Evolutionary conservation across 2,888 invertebrate species (phyloP).

Genomic region (Volucella inflata): DNA sequence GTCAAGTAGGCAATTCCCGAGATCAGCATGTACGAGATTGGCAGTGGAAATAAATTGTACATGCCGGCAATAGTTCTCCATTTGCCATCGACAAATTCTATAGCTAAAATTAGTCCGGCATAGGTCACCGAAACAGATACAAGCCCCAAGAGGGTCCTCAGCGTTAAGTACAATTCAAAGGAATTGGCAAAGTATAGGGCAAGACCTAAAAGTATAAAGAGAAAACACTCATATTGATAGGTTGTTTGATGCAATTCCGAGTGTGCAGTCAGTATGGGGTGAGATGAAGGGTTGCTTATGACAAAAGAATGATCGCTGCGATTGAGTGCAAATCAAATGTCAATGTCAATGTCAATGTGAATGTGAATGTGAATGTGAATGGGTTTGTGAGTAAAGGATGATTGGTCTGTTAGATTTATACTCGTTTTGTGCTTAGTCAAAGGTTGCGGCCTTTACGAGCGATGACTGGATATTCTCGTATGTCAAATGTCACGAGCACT

Average conservation of each 20-base stretch:
- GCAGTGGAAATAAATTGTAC: constrained; percentile 91
- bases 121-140: constrained; percentile 93
- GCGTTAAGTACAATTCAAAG: constrained; percentile 88
- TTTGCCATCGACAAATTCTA: constrained; percentile 91
- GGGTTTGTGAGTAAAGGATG: neutral
- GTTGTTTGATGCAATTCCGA: neutral
- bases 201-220: constrained; percentile 82
- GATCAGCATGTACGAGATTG: constrained; percentile 89
- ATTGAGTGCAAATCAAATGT: constrained; percentile 62
- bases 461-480: constrained; percentile 4
- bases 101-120: constrained; percentile 91
- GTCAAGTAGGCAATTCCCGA: constrained; percentile 89
- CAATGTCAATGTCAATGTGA: constrained; percentile 71
- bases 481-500: constrained; percentile 25
- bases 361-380: neutral
- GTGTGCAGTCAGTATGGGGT: constrained; percentile 4
- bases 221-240: neutral
- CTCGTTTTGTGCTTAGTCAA: constrained; percentile 40
- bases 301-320: neutral
- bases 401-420: no score
- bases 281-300: constrained; percentile 5
- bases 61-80: constrained; percentile 93
- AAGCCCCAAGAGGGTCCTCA: constrained; percentile 89
- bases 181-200: constrained; percentile 89
- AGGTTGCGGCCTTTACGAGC: constrained; percentile 50